phyloP scores from a whole-genome alignment of 2,797 vertebrate species.

The Cynodonichthys magdalenae region DNA sequence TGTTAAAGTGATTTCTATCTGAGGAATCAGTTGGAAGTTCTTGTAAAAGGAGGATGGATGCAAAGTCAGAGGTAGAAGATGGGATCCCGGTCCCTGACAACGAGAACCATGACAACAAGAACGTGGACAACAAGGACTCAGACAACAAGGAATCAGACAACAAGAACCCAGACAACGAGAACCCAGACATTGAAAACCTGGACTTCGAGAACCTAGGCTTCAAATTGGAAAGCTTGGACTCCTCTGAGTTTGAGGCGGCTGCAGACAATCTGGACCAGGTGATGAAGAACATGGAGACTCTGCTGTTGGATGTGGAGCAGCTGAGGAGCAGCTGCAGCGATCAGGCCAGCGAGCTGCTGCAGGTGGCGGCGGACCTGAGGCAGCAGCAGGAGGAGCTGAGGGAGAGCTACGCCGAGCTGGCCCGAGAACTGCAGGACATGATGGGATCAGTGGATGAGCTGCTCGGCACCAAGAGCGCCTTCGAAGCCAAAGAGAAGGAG shows the following conservation, averaged over 20 bases:
- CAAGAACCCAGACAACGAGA: constrained; percentile 24
- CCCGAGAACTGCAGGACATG: constrained; percentile 81
- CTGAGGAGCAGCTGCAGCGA: constrained; percentile 84
- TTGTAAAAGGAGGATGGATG: constrained; percentile 37
- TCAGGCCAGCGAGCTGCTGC: constrained; percentile 81
- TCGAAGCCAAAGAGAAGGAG: constrained; percentile 85
- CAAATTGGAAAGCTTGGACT: neutral
- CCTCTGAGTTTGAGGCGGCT: constrained; percentile 50
- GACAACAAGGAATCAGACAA: constrained; percentile 29
- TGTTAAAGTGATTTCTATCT: constrained; percentile 30
- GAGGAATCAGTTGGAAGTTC: constrained; percentile 12
- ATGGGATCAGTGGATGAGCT: constrained; percentile 80
- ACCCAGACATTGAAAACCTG: constrained; percentile 23
- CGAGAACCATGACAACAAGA: constrained; percentile 21
- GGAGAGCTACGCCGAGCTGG: constrained; percentile 80
- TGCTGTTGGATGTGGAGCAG: constrained; percentile 87
- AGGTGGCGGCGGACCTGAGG: constrained; percentile 76
- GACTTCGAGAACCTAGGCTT: too few relatives aligned
- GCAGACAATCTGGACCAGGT: constrained; percentile 82
- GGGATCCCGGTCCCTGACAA: constrained; percentile 35
- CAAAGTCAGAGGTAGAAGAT: constrained; percentile 9
- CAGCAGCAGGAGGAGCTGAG: constrained; percentile 84
- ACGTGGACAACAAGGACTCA: neutral
- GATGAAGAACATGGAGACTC: constrained; percentile 87
- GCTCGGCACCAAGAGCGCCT: constrained; percentile 82